phyloP scores from a whole-genome alignment of 2,113 vertebrate species.

The Felis chaus region DNA sequence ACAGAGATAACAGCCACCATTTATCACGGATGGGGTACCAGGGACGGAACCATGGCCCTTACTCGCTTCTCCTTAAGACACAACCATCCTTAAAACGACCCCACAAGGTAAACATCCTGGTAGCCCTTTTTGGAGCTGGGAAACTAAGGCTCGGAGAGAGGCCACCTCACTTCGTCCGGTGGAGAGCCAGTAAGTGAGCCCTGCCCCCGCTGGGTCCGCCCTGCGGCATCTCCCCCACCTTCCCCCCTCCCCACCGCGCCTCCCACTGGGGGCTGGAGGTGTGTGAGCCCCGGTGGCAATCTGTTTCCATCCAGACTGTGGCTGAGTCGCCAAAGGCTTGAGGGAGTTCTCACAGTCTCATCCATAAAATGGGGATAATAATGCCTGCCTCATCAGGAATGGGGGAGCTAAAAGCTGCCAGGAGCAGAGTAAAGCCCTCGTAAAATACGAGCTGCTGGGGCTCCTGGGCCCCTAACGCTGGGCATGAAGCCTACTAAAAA shows the following conservation, averaged over 20 bases:
- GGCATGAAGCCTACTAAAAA: too few species aligned
- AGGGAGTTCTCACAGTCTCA: background rate
- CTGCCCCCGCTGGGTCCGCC: rapidly evolving
- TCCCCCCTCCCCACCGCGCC: rapidly evolving
- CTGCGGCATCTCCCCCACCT: rapidly evolving
- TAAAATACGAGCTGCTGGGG: too few species aligned
- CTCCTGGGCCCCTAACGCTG: too few species aligned
- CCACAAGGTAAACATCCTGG: background rate
- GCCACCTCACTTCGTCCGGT: too few species aligned
- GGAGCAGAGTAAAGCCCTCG: background rate
- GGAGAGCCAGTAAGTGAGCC: rapidly evolving
- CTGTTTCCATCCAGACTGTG: background rate
- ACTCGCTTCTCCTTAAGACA: background rate
- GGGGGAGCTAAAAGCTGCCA: background rate
- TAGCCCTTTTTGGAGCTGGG: background rate
- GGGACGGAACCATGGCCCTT: background rate
- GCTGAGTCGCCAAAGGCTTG: too few species aligned
- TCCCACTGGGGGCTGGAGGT: too few species aligned
- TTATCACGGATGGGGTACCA: background rate
- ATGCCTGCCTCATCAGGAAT: too few species aligned
- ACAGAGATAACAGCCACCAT: background rate
- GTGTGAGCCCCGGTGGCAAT: background rate
- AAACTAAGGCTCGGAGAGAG: background rate
- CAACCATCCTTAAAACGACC: background rate
- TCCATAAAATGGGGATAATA: background rate